These are phyloP conservation scores for Phycodurus eques DNA, from an alignment of 2,113 vertebrate species.

Conservation along the genomic window DNA sequence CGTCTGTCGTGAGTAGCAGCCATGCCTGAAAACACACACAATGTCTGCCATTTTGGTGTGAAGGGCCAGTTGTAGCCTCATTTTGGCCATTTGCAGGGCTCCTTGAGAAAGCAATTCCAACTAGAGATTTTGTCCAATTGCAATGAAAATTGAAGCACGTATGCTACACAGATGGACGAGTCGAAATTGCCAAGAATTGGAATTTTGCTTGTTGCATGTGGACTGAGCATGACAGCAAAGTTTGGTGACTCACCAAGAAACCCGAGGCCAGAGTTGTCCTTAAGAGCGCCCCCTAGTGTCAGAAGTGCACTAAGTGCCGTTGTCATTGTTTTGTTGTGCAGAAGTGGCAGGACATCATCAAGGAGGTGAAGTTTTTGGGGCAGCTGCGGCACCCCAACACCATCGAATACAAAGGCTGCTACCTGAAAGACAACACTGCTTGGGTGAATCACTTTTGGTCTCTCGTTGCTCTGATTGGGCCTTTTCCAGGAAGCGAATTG, in stretches of 20 bases:
- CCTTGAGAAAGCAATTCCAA: no score
- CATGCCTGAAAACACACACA: no score
- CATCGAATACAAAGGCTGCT: constrained; percentile 98
- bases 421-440: constrained; percentile 96
- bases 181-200: no score
- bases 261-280: neutral
- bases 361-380: constrained; percentile 94
- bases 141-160: no score
- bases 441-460: constrained; percentile 81
- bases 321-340: constrained; percentile 51
- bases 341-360: constrained; percentile 99
- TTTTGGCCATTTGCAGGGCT: no score
- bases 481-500: no score
- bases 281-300: no score
- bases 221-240: neutral
- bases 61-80: no score
- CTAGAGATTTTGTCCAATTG: no score
- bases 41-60: no score
- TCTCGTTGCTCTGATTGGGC: constrained; percentile 1
- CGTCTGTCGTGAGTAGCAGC: no score
- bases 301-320: neutral
- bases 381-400: constrained; percentile 97
- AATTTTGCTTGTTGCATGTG: neutral
- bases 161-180: no score
- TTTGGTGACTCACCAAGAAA: neutral